These are phyloP conservation scores for Podilymbus podiceps DNA, from an alignment of 2,113 vertebrate genomes.

Conservation along the genomic window DNA sequence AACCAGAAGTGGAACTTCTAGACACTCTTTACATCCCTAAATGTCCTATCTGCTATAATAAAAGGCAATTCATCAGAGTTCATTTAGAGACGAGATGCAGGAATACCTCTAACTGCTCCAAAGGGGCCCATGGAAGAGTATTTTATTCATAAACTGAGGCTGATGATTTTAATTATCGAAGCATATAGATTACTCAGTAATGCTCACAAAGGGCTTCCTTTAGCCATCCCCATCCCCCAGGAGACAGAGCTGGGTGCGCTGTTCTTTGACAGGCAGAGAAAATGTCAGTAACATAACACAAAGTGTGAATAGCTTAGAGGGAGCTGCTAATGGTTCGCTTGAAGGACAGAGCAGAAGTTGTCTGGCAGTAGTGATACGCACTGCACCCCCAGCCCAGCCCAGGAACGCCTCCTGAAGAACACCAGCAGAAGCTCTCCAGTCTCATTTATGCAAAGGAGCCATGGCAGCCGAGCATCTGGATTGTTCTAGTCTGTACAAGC, in stretches of 20 bases:
- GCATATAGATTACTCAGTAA: slow-evolving; percentile 43
- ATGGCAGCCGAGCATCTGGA: rapidly evolving
- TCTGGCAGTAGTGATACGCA: background rate
- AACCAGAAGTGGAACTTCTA: background rate
- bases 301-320: background rate
- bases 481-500: background rate
- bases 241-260: background rate
- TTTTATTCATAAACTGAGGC: slow-evolving; percentile 43
- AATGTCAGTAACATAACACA: rapidly evolving
- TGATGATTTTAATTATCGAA: slow-evolving; percentile 57
- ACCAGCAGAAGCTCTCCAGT: background rate
- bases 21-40: slow-evolving; percentile 46
- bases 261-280: background rate
- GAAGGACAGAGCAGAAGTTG: background rate
- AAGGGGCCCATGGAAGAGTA: slow-evolving; percentile 40
- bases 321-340: background rate
- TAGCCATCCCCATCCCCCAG: background rate
- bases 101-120: slow-evolving; percentile 58
- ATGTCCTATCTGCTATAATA: slow-evolving; percentile 22
- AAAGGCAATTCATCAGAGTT: slow-evolving; percentile 52
- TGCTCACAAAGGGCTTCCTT: background rate
- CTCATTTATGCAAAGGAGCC: background rate
- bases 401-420: background rate
- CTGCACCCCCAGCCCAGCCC: background rate
- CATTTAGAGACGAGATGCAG: slow-evolving; percentile 27